These are phyloP conservation scores for Reticulitermes speratus DNA, from an alignment of 1,140 invertebrate species.

Conservation along the genomic window DNA sequence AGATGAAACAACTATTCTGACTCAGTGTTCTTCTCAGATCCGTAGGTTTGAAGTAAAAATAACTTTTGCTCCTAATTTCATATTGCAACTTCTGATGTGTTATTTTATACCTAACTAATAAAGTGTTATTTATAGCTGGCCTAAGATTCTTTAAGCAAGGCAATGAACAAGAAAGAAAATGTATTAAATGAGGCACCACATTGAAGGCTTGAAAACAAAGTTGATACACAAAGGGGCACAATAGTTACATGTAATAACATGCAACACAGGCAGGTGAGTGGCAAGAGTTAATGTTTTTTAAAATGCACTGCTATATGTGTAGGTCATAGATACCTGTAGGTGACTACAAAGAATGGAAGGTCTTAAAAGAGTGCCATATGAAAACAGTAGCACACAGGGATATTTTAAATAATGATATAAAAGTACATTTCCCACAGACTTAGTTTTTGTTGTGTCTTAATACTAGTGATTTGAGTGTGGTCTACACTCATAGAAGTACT, in stretches of 20 bases:
- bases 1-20: too few species aligned
- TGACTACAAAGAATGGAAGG: background rate
- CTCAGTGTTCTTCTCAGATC: too few species aligned
- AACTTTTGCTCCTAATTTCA: background rate
- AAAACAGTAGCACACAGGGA: too few species aligned
- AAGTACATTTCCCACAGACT: too few species aligned
- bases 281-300: background rate
- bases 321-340: background rate
- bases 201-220: conserved; percentile 16
- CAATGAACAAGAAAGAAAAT: conserved; percentile 5
- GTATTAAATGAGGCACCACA: background rate
- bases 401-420: too few species aligned
- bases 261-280: conserved; percentile 16
- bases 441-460: too few species aligned
- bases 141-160: conserved; percentile 8
- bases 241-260: conserved; percentile 14
- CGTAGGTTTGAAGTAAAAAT: too few species aligned
- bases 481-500: too few species aligned
- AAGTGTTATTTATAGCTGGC: conserved; percentile 18
- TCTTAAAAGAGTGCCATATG: too few species aligned
- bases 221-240: background rate
- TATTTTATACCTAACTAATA: conserved; percentile 5
- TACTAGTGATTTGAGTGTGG: too few species aligned
- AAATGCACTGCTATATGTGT: background rate
- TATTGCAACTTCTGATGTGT: background rate